Evolutionary conservation across 1,140 invertebrate species (phyloP).

Genomic region (Bombus difficillimus): DNA sequence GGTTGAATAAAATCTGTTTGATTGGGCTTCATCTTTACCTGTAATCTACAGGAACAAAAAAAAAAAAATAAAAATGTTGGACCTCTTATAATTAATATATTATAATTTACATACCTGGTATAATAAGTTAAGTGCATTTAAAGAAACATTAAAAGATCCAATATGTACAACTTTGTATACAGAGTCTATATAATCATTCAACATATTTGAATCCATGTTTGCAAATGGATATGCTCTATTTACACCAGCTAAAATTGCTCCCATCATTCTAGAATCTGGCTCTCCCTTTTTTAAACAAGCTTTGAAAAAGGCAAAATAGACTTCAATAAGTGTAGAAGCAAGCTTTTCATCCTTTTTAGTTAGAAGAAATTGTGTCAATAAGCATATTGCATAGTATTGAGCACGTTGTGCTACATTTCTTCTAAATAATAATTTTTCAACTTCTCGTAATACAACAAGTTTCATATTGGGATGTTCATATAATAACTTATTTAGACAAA

Average conservation of each 20-base stretch:
- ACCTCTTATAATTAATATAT: constrained; percentile 25
- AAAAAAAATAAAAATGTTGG: constrained; percentile 18
- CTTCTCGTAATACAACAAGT: constrained; percentile 91
- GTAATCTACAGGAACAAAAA: constrained; percentile 76
- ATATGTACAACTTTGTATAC: constrained; percentile 95
- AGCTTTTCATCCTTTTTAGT: constrained; percentile 88
- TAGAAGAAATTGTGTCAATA: constrained; percentile 92
- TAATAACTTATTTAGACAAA: constrained; percentile 93
- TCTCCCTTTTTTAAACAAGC: constrained; percentile 95
- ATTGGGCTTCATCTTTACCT: constrained; percentile 70
- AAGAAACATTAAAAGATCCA: constrained; percentile 90
- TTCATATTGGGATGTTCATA: constrained; percentile 96
- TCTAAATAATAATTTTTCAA: constrained; percentile 95
- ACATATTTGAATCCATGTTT: constrained; percentile 83
- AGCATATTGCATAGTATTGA: constrained; percentile 97
- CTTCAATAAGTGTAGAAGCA: constrained; percentile 91
- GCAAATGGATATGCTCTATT: constrained; percentile 93
- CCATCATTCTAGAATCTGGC: constrained; percentile 96
- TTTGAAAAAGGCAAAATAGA: constrained; percentile 99
- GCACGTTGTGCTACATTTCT: constrained; percentile 92
- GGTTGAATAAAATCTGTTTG: constrained; percentile 91
- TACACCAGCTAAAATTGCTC: constrained; percentile 93
- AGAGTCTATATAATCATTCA: constrained; percentile 90
- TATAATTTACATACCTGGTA: constrained; percentile 85
- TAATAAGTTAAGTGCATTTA: constrained; percentile 94